These are phyloP conservation scores for Pristis pectinata DNA, from an alignment of 2,797 vertebrate genomes.

Conservation along the genomic window DNA sequence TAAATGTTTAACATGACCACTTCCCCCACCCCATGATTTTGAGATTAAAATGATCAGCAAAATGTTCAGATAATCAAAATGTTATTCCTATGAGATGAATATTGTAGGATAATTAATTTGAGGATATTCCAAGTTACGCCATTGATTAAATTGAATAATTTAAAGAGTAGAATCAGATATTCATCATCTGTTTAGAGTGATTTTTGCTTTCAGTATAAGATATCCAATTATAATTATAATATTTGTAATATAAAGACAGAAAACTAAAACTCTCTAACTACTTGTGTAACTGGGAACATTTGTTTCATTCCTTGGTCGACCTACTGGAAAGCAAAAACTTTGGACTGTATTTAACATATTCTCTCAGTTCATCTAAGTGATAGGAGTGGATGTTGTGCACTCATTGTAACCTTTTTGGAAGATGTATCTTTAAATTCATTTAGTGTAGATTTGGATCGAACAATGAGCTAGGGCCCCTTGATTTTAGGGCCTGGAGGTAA, in stretches of 20 bases:
- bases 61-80: neutral
- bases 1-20: neutral
- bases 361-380: neutral
- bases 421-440: neutral
- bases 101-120: neutral
- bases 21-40: neutral
- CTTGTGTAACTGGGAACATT: neutral
- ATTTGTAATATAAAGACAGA: neutral
- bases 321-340: neutral
- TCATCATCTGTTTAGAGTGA: neutral
- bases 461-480: neutral
- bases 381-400: neutral
- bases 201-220: neutral
- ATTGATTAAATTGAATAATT: slow-evolving; percentile 2
- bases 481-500: neutral
- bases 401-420: neutral
- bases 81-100: neutral
- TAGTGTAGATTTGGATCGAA: neutral
- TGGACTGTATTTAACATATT: neutral
- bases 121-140: neutral
- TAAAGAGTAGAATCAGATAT: no score
- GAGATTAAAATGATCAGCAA: slow-evolving; percentile 11
- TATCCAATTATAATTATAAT: neutral
- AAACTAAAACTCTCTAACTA: neutral
- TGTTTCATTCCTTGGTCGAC: neutral